Conservation (phyloP, 2,113 vertebrate genomes). For the Oreochromis spilurus region DNA sequence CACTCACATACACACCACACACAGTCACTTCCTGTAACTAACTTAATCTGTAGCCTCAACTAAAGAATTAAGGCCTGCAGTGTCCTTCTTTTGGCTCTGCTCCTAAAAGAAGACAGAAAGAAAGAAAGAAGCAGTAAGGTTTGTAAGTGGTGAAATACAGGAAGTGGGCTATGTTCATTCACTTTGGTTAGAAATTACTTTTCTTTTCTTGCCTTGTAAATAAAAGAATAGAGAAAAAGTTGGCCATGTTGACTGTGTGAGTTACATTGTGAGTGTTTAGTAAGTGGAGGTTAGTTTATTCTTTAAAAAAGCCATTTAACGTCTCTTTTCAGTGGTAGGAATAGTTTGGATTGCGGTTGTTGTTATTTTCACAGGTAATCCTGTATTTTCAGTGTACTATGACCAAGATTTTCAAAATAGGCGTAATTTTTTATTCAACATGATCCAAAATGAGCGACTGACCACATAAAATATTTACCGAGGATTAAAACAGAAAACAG, state of each 20-base stretch:
- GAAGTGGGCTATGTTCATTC: not conserved
- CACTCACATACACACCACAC: conserved; percentile 24
- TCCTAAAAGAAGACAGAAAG: not conserved
- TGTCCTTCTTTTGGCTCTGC: conserved; percentile 28
- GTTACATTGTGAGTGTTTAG: not conserved
- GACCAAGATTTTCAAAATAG: not conserved
- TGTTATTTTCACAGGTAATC: not conserved
- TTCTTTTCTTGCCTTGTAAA: not conserved
- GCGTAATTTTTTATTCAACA: not conserved
- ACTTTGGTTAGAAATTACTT: not conserved
- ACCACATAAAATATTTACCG: not conserved
- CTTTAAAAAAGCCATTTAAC: not conserved
- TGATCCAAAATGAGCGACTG: not conserved
- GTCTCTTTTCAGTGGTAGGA: accelerated
- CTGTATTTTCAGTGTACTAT: not conserved
- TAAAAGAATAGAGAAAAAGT: not conserved
- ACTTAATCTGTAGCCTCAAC: conserved; percentile 41
- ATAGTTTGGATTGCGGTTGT: not conserved
- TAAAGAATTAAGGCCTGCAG: conserved; percentile 20
- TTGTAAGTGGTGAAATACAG: not conserved
- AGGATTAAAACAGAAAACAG: not conserved
- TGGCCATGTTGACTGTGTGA: not conserved
- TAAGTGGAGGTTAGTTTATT: not conserved
- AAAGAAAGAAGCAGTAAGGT: not conserved
- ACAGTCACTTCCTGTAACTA: conserved; percentile 56